Evolutionary conservation across 2,888 invertebrate species (phyloP), one percentile per base, ranked within the genome.

Genomic region (Nephrocerus scutellatus): DNA sequence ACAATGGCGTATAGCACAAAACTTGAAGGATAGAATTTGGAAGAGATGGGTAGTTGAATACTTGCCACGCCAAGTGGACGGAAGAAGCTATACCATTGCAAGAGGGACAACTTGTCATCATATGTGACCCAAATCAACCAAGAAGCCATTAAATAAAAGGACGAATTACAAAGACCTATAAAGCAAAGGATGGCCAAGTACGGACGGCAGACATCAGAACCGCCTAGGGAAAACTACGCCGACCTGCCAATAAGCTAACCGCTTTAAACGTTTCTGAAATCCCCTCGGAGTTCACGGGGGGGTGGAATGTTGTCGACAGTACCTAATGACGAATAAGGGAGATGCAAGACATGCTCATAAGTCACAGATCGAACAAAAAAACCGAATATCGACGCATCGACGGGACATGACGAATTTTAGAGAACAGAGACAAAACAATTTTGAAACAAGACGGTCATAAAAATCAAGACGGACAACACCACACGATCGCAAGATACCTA

Each of bases 191-290:
- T 30, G 51, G 50, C 3, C 46, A 50, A 14, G 40, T 48, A 1
- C 49, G 52, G 2, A 30, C 48, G 5, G 49, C 52, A 4, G 43
- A 51, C 31, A 46, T 53, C 4, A 38, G 31, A 28, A 53, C 54
- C 16, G 25, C 32, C 4, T 39, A 34, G 10, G 52, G 52, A 2
- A 13, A 32, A 6, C n/a, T 49, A n/a, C 44, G 48, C 5, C 42
- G 51, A 14, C 48, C 47, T 7, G 46, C 44, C 5, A 40, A 39
- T 3, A 41, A 45, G 34, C 34, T 51, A 34, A 46, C 49, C 51
- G 55, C 57, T 57, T 63, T 64, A 64, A 63, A 48, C 67, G 68
- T 67, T 67, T 66, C 68, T 70, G 26, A 31, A n/a, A 23, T 21
- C 34, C 34, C 22, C 19, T n/a, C 8, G 18, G 16, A 13, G 28